Evolutionary conservation across 1,140 invertebrate species (phyloP).

Genomic region (Eurosta solidaginis): DNA sequence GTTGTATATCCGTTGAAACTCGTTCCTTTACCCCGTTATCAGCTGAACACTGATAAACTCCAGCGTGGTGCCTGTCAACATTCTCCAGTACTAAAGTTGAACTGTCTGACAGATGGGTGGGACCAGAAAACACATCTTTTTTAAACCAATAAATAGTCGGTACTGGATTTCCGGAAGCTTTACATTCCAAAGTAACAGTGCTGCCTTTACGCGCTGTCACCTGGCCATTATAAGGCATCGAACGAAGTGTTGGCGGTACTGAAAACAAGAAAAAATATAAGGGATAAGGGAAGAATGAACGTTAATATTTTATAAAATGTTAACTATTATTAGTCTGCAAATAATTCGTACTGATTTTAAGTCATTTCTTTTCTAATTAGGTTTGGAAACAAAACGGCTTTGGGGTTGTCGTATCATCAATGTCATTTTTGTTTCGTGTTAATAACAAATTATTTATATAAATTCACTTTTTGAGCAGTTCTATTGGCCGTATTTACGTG

Average conservation of each 20-base stretch:
- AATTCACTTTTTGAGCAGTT: too few relatives aligned
- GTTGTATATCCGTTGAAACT: slow-evolving; percentile 64
- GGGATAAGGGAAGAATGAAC: neutral
- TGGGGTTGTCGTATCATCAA: too few relatives aligned
- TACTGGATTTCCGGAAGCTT: slow-evolving; percentile 64
- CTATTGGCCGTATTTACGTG: too few relatives aligned
- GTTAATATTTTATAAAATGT: too few relatives aligned
- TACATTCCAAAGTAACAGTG: slow-evolving; percentile 65
- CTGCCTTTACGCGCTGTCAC: slow-evolving; percentile 65
- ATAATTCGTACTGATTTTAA: too few relatives aligned
- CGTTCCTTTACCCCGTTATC: slow-evolving; percentile 70
- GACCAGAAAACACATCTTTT: slow-evolving; percentile 56
- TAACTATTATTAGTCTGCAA: too few relatives aligned
- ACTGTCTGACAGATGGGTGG: slow-evolving; percentile 61
- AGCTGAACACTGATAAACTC: slow-evolving; percentile 69
- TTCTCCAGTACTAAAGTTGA: slow-evolving; percentile 64
- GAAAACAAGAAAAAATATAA: slow-evolving; percentile 38
- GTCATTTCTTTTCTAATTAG: too few relatives aligned
- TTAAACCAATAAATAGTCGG: slow-evolving; percentile 59
- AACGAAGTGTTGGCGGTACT: slow-evolving; percentile 62
- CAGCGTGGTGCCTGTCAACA: slow-evolving; percentile 67
- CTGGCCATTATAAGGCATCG: slow-evolving; percentile 62
- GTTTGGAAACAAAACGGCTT: too few relatives aligned
- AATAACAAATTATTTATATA: too few relatives aligned
- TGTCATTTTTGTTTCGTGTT: too few relatives aligned